Conservation (phyloP, 2,888 invertebrate genomes). For the Dicranocentrus wangi region DNA sequence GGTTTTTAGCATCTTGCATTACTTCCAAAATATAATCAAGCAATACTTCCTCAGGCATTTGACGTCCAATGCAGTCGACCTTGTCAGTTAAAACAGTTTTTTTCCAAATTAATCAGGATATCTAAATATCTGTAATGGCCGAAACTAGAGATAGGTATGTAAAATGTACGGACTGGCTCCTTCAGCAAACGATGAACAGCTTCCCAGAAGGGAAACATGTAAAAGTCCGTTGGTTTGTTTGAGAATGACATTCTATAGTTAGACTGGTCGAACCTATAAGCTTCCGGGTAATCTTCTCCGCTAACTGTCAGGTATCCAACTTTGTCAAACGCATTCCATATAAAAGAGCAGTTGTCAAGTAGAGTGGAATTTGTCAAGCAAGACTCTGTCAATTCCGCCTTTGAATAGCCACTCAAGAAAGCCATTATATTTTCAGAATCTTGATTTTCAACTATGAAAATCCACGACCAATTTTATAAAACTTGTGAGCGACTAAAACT, state of each 20-base stretch:
- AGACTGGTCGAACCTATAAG: slow-evolving; percentile 30
- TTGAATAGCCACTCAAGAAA: slow-evolving; percentile 24
- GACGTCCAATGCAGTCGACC: slow-evolving; percentile 39
- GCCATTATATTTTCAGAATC: slow-evolving; percentile 39
- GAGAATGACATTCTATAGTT: slow-evolving; percentile 36
- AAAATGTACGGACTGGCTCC: background rate
- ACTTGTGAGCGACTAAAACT: background rate
- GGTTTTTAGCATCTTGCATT: background rate
- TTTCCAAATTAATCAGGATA: background rate
- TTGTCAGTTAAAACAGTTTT: no score
- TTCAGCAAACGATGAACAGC: slow-evolving; percentile 73
- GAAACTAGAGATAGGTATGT: no score
- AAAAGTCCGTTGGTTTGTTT: slow-evolving; percentile 53
- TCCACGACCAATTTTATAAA: no score
- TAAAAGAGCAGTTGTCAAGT: slow-evolving; percentile 35
- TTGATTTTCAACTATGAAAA: slow-evolving; percentile 52
- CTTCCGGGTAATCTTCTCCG: slow-evolving; percentile 34
- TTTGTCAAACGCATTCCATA: slow-evolving; percentile 44
- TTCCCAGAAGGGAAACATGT: slow-evolving; percentile 75
- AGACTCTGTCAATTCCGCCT: slow-evolving; percentile 1
- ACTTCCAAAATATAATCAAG: slow-evolving; percentile 28
- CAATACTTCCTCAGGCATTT: slow-evolving; percentile 34
- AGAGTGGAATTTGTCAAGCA: slow-evolving; percentile 37
- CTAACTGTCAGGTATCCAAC: slow-evolving; percentile 43
- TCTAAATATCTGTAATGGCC: background rate